Base-by-base conservation (phyloP, 2,888 invertebrate species). In the Hipparchia sbordonii region DNA sequence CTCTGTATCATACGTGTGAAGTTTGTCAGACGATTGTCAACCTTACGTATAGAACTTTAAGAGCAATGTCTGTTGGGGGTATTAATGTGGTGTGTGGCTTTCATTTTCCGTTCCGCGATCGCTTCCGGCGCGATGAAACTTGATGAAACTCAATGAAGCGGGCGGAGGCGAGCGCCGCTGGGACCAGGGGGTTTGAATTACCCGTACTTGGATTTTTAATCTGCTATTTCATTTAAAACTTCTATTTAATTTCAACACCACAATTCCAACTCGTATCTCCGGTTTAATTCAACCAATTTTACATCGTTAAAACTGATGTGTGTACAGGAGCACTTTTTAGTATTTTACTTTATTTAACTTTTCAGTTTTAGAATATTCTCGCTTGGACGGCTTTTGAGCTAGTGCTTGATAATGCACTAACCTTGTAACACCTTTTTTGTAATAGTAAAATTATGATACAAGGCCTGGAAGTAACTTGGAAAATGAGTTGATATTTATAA, bases 121-220 rank as follows among this genome's bases (percentile, higher is more conserved):
- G 68, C 71, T 74, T 74, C 71, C 74, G 68, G 74, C 63, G 65
- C 71, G 71, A 57, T 57, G 57, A 13, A 56, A 13, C 56, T 56
- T 70, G 62, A 73, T 73, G 56, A 61, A 73, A 73, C 62, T 67
- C 73, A 62, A 73, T 73, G 67, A 73, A 67, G 67, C 62, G 71
- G 67, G 62, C 67, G 70, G 51, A 1, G 59, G 39, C 59, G 59
- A 60, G 39, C 39, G 33, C 33, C 10, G 39, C 59, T 4, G 59
- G 33, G 33, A 39, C 10, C 33, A 12, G 39, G 59, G 39, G 59
- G 6, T 39, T 60, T 60, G 59, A 39, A 60, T 60, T 33, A 39
- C 59, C 33, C 5, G 59, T 33, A 60, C 59, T 23, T 23, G 57
- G 57, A 57, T 57, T 13, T 13, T 57, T 13, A 57, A 6, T 8